A percentile compares a stretch with the other conserved stretches of the same genome.
phyloP scores from a whole-genome alignment of 2,888 invertebrate species.

The Dolichomitus sp. region DNA sequence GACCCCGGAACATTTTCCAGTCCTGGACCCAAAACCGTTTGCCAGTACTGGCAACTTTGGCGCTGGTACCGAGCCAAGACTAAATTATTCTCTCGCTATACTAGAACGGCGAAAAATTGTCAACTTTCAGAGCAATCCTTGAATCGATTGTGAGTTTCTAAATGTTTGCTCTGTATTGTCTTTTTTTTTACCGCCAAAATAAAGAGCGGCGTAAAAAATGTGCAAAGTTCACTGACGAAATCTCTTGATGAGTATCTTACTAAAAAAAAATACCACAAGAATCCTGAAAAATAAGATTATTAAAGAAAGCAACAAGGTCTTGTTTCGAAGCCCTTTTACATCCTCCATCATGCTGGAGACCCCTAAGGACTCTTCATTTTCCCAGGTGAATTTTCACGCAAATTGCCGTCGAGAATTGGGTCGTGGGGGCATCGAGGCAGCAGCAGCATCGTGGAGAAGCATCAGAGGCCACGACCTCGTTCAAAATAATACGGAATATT shows the following conservation, averaged over 20 bases:
- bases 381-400: conserved; percentile 56
- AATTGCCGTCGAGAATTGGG: conserved; percentile 61
- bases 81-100: no score
- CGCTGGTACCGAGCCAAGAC: no score
- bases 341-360: not conserved
- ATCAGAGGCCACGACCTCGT: conserved; percentile 47
- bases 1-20: no score
- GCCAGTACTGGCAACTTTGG: no score
- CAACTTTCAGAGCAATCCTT: no score
- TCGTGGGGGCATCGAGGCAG: conserved; percentile 34
- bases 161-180: no score
- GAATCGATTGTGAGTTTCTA: no score
- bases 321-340: conserved; percentile 35
- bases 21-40: no score
- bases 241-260: not conserved
- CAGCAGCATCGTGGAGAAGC: conserved; percentile 8
- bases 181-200: no score
- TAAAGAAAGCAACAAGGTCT: conserved; percentile 17
- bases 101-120: no score
- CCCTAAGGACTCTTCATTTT: conserved; percentile 50
- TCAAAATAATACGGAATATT: conserved; percentile 62
- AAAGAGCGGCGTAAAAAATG: not conserved
- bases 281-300: not conserved
- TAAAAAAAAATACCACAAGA: not conserved
- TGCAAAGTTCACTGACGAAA: not conserved